Evolutionary conservation across 1,140 invertebrate species (phyloP).

Genomic region (Ctenoplectra terminalis): DNA sequence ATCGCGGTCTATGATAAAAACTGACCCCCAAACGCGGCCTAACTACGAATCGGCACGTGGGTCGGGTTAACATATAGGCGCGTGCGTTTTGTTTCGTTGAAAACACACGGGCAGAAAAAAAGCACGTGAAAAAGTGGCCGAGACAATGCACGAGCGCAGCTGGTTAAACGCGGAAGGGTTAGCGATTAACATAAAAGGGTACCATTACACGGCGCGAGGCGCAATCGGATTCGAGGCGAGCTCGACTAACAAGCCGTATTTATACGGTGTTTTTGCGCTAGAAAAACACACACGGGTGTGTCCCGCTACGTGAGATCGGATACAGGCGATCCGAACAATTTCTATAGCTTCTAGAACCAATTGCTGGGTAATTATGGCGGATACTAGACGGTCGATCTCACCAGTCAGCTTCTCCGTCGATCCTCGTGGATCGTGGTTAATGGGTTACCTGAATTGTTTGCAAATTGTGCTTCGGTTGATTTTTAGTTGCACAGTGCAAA

Average conservation of each 20-base stretch:
- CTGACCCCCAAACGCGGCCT: slow-evolving; percentile 30
- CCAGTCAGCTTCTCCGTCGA: not conserved
- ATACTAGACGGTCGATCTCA: not conserved
- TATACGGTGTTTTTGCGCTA: slow-evolving; percentile 34
- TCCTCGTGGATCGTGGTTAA: too few species aligned
- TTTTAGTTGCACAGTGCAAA: too few species aligned
- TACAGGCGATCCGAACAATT: not conserved
- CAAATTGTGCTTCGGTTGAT: too few species aligned
- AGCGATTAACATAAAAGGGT: slow-evolving; percentile 79
- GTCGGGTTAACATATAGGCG: slow-evolving; percentile 19
- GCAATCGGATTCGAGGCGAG: slow-evolving; percentile 59
- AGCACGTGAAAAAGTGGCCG: slow-evolving; percentile 23
- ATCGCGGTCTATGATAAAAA: slow-evolving; percentile 47
- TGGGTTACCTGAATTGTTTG: too few species aligned
- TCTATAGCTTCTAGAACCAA: not conserved
- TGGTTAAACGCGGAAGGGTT: slow-evolving; percentile 79
- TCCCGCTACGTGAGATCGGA: not conserved
- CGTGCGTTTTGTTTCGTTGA: slow-evolving; percentile 56
- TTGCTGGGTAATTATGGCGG: not conserved
- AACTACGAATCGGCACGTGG: slow-evolving; percentile 44
- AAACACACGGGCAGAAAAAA: slow-evolving; percentile 53
- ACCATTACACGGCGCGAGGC: slow-evolving; percentile 72
- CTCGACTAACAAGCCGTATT: slow-evolving; percentile 48
- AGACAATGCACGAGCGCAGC: slow-evolving; percentile 71
- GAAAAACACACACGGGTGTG: slow-evolving; percentile 44